Evolutionary conservation across 2,888 invertebrate species (phyloP).

Genomic region (Tetragonisca angustula): DNA sequence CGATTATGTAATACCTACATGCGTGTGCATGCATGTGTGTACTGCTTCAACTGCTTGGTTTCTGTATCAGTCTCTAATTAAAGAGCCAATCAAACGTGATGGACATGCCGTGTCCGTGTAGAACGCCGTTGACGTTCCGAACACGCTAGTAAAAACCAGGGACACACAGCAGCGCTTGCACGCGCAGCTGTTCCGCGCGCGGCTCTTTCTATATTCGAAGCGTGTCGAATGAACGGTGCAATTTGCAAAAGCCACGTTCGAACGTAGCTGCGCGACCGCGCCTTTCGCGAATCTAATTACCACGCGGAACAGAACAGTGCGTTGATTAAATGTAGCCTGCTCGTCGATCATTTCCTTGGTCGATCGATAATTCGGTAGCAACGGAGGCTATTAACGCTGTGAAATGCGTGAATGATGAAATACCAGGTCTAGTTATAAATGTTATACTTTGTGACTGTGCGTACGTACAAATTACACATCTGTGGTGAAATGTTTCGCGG

Average conservation of each 20-base stretch:
- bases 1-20: conserved; percentile 10
- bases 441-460: too few species aligned
- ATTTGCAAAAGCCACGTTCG: conserved; percentile 70
- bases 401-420: not conserved
- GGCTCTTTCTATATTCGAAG: conserved; percentile 53
- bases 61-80: conserved; percentile 46
- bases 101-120: conserved; percentile 11
- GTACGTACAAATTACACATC: too few species aligned
- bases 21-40: not conserved
- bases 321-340: conserved; percentile 46
- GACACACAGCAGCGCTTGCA: conserved; percentile 9
- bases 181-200: conserved; percentile 45
- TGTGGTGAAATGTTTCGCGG: too few species aligned
- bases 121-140: not conserved
- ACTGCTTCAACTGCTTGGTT: conserved; percentile 13
- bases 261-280: conserved; percentile 59
- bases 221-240: conserved; percentile 75
- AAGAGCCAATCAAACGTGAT: conserved; percentile 49
- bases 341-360: conserved; percentile 34
- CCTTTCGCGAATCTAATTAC: conserved; percentile 72
- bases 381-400: not conserved
- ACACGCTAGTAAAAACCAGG: conserved; percentile 41
- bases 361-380: conserved; percentile 16
- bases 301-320: conserved; percentile 61
- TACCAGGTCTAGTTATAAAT: not conserved